Conservation (phyloP, 1,140 invertebrate species). For the Homarus americanus region DNA sequence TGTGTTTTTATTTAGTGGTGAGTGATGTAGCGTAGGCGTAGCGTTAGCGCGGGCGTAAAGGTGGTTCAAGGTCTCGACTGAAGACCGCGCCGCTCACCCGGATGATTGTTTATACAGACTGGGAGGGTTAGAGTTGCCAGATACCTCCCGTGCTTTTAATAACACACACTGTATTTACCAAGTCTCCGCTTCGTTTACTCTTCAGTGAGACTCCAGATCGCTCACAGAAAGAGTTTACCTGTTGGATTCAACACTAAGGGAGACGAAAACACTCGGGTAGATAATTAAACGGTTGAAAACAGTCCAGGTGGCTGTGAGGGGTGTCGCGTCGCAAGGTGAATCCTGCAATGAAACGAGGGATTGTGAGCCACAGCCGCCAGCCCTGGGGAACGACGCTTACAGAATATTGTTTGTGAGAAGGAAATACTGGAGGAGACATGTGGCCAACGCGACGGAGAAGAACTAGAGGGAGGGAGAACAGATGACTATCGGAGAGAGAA, state of each 20-base stretch:
- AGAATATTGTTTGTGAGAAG: neutral
- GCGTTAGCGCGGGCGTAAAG: neutral
- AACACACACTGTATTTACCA: neutral
- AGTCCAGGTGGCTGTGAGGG: neutral
- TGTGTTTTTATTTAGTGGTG: no score
- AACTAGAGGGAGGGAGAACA: neutral
- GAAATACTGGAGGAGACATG: no score
- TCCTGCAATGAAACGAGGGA: neutral
- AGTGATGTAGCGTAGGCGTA: neutral
- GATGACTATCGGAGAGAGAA: no score
- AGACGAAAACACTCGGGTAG: neutral
- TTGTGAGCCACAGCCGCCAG: neutral
- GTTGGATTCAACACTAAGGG: no score
- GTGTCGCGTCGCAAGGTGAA: neutral
- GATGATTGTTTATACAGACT: slow-evolving; percentile 34
- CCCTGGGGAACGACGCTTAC: no score
- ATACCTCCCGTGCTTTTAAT: neutral
- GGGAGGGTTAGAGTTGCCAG: neutral
- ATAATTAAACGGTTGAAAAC: neutral
- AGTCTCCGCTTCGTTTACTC: neutral
- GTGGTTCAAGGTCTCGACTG: neutral
- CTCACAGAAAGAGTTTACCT: neutral
- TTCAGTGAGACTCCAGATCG: neutral
- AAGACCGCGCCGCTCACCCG: neutral
- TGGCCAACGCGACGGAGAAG: neutral